Conservation (phyloP, 2,797 vertebrate species). For the Parambassis ranga region DNA sequence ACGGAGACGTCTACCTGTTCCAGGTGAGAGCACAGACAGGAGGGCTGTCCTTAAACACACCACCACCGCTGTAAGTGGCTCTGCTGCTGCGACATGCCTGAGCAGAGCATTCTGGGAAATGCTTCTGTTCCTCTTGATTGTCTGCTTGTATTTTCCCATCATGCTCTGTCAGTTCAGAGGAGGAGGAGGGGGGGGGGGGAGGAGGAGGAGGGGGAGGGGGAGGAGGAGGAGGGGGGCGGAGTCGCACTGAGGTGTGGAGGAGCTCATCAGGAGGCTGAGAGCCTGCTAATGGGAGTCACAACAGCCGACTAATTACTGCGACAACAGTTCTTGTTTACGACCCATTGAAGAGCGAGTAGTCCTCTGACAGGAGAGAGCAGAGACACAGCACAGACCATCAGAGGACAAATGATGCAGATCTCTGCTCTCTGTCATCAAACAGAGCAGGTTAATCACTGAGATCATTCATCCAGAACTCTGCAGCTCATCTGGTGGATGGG, state of each 20-base stretch:
- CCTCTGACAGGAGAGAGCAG: neutral
- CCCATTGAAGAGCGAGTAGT: neutral
- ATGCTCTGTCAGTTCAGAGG: neutral
- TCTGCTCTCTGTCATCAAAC: too few relatives aligned
- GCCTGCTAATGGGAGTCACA: conserved; percentile 27
- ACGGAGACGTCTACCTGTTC: conserved; percentile 91
- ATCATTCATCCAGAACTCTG: too few relatives aligned
- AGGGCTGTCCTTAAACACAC: neutral
- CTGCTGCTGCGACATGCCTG: neutral
- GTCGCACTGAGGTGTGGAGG: neutral
- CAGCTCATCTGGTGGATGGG: too few relatives aligned
- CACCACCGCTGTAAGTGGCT: neutral
- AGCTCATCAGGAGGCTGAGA: conserved; percentile 29
- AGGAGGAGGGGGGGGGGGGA: neutral
- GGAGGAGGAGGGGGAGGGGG: neutral
- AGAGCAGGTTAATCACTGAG: too few relatives aligned
- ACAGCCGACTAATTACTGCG: conserved; percentile 37
- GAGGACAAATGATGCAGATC: too few relatives aligned
- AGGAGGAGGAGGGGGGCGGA: neutral
- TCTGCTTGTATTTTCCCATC: neutral
- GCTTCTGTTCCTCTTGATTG: neutral
- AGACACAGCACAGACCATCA: too few relatives aligned
- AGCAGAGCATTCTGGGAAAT: neutral
- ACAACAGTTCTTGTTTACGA: conserved; percentile 18
- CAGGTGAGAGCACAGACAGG: conserved; percentile 80